Percentiles rank a stretch among this genome's conserved stretches.
Evolutionary conservation across 2,113 vertebrate species (phyloP).

Genomic region (Glaucidium brasilianum): DNA sequence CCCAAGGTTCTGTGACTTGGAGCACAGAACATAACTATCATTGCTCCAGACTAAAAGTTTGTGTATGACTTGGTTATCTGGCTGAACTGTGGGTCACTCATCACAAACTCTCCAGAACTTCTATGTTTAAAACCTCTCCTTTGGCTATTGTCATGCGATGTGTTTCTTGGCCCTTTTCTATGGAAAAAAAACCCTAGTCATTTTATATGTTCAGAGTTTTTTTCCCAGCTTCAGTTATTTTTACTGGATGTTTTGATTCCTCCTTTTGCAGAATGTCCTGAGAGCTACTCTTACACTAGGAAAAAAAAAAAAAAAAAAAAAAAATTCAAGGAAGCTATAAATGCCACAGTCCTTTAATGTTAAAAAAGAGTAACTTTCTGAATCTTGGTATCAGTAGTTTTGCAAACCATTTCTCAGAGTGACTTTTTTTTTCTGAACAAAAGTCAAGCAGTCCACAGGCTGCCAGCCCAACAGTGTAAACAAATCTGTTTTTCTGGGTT

Average conservation of each 20-base stretch:
- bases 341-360: not conserved
- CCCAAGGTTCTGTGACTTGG: not conserved
- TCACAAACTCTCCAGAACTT: accelerated
- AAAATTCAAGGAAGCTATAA: not conserved
- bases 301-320: not conserved
- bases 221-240: not conserved
- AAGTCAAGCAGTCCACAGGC: not conserved
- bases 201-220: not conserved
- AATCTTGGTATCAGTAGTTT: not conserved
- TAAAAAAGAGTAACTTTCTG: not conserved
- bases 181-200: not conserved
- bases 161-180: not conserved
- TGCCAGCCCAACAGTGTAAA: not conserved
- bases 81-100: not conserved
- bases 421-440: not conserved
- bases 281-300: not conserved
- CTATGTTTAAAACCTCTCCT: not conserved
- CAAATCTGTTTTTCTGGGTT: conserved; percentile 1
- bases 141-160: not conserved
- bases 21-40: not conserved
- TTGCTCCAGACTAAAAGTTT: not conserved
- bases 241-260: not conserved
- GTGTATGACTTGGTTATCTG: not conserved
- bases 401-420: not conserved
- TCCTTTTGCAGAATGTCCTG: not conserved